These are phyloP conservation scores for Tethya wilhelma DNA, from an alignment of 37 sponge, comb jelly and placozoan genomes.

Conservation along the genomic window DNA sequence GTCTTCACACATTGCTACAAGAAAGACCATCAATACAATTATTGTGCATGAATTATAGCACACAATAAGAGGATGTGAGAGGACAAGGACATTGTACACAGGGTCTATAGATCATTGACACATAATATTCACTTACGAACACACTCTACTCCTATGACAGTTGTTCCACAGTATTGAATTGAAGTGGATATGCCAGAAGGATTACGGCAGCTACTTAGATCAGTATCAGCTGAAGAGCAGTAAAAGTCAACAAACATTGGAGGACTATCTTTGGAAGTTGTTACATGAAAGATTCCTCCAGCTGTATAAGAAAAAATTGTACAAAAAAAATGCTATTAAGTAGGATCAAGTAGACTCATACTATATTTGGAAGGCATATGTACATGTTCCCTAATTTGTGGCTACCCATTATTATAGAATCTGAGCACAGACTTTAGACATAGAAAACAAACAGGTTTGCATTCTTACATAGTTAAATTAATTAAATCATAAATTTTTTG, in stretches of 20 bases:
- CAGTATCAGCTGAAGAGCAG: background rate
- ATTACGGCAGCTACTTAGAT: background rate
- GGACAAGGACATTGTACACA: too few relatives aligned
- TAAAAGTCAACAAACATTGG: background rate
- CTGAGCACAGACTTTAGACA: too few relatives aligned
- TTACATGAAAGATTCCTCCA: background rate
- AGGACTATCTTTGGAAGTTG: background rate
- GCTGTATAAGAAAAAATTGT: too few relatives aligned
- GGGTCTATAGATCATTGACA: too few relatives aligned
- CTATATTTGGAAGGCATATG: too few relatives aligned
- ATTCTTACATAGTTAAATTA: too few relatives aligned
- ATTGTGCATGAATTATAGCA: background rate
- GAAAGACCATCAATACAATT: background rate
- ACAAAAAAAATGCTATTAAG: background rate
- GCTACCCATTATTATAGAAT: background rate
- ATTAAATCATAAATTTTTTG: too few relatives aligned
- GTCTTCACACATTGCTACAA: background rate
- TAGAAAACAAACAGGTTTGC: too few relatives aligned
- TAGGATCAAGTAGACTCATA: background rate
- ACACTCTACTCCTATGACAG: background rate
- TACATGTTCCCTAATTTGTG: too few relatives aligned
- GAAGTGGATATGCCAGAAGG: background rate
- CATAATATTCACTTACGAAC: background rate
- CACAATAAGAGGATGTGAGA: too few relatives aligned
- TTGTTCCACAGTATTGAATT: background rate